phyloP scores from a whole-genome alignment of 1,140 invertebrate genomes.

The Pseudomyrmex cubaensis region DNA sequence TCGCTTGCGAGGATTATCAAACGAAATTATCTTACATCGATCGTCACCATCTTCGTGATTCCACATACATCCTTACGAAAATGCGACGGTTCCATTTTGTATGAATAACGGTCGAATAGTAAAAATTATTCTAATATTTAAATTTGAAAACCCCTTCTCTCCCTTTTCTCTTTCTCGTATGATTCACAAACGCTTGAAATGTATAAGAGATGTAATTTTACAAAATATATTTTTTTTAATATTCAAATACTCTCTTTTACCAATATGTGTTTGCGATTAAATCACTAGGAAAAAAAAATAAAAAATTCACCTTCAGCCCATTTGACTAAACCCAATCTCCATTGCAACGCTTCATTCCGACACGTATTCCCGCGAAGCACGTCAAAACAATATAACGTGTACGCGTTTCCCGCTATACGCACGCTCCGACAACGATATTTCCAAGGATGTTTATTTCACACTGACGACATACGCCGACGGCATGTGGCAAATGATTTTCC shows the following conservation, averaged over 20 bases:
- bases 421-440: slow-evolving; percentile 22
- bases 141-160: too few relatives aligned
- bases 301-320: slow-evolving; percentile 3
- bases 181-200: too few relatives aligned
- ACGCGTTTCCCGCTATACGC: slow-evolving; percentile 3
- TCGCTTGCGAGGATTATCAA: slow-evolving; percentile 57
- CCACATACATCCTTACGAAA: background rate
- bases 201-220: too few relatives aligned
- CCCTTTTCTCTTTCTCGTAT: too few relatives aligned
- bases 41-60: background rate
- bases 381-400: slow-evolving; percentile 51
- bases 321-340: slow-evolving; percentile 35
- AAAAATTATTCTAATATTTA: too few relatives aligned
- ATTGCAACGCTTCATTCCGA: slow-evolving; percentile 27
- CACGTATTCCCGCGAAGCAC: slow-evolving; percentile 39
- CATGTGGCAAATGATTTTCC: background rate
- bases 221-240: too few relatives aligned
- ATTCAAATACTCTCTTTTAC: too few relatives aligned
- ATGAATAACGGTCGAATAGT: too few relatives aligned
- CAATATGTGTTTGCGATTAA: too few relatives aligned
- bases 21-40: slow-evolving; percentile 56
- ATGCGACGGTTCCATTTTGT: too few relatives aligned
- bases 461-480: background rate
- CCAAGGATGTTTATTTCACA: background rate
- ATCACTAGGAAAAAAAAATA: too few relatives aligned